Base-by-base conservation (phyloP, 2,888 invertebrate genomes). In the Drosophila demipolita region DNA sequence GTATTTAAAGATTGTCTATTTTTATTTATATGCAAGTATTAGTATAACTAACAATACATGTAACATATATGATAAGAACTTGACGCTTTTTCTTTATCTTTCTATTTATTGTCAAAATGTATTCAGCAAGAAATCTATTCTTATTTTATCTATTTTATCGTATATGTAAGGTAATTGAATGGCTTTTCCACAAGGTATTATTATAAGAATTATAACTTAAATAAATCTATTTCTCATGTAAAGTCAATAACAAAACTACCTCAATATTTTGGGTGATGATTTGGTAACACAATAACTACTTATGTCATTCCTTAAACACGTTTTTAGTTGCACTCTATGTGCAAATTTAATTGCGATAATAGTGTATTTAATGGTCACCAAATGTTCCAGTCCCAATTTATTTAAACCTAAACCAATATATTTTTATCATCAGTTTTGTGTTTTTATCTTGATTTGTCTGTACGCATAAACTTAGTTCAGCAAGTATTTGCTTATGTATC, bases 401-500 rank as follows among this genome's bases (percentile, higher is more conserved):
- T 23, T 45, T 1, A 3, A 45, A 12, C 1, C 26, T 17, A 15
- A 9, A 8, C 9, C 35, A 35, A 12, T 35, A 35, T 3, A 35
- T 35, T 35, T 35, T 36, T 0, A 3, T 36, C 38, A n/a, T 38
- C 11, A 26, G 17, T 50, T 35, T 2, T 3, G 20, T n/a, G 26
- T 2, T 8, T 35, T 40, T 29, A 48, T 78, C 54, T 5, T 32
- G 53, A 63, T n/a, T 32, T 32, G 29, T 32, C 7, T 0, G 3
- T 9, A 35, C 75, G 78, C 49, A 74, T 78, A 32, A 81, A 71
- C 79, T 32, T 57, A 12, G 36, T n/a, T 11, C 32, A 42, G 9
- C 33, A n/a, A 36, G 3, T 40, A 33, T 29, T 15, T 60, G 40
- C 45, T 20, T 55, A 35, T 62, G 50, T 45, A 20, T 50, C 35